A percentile compares a stretch with the other conserved stretches of the same genome.
phyloP scores from a whole-genome alignment of 2,797 vertebrate species.

The Parotocinclus haroldoi region DNA sequence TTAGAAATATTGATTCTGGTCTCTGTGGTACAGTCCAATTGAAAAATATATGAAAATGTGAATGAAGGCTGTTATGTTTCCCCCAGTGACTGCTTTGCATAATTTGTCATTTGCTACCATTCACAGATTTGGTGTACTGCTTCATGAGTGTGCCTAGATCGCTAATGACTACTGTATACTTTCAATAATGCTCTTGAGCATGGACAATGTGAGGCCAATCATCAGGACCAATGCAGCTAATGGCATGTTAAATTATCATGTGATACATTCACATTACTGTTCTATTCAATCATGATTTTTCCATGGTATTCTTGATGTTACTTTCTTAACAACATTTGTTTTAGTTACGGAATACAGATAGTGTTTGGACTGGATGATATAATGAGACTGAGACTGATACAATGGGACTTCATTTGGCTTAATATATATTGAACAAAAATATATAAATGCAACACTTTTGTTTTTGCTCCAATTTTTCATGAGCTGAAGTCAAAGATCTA shows the following conservation, averaged over 20 bases:
- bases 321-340: no score
- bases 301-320: no score
- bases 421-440: no score
- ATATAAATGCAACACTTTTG: no score
- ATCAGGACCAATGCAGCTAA: conserved; percentile 13
- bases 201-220: conserved; percentile 31
- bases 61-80: conserved; percentile 67
- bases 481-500: no score
- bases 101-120: conserved; percentile 61
- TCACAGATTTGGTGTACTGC: conserved; percentile 28
- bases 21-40: conserved; percentile 66
- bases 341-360: no score
- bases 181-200: conserved; percentile 18
- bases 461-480: no score
- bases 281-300: conserved; percentile 12
- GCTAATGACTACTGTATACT: conserved; percentile 40
- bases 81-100: conserved; percentile 62
- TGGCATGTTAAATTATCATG: conserved; percentile 6
- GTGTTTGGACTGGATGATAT: no score
- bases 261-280: background rate
- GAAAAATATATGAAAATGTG: conserved; percentile 80
- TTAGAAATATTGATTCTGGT: conserved; percentile 78
- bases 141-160: conserved; percentile 35
- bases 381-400: no score
- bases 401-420: no score